These are phyloP conservation scores for Corythornis leucogaster DNA, from an alignment of 2,797 vertebrate genomes.

Conservation along the genomic window DNA sequence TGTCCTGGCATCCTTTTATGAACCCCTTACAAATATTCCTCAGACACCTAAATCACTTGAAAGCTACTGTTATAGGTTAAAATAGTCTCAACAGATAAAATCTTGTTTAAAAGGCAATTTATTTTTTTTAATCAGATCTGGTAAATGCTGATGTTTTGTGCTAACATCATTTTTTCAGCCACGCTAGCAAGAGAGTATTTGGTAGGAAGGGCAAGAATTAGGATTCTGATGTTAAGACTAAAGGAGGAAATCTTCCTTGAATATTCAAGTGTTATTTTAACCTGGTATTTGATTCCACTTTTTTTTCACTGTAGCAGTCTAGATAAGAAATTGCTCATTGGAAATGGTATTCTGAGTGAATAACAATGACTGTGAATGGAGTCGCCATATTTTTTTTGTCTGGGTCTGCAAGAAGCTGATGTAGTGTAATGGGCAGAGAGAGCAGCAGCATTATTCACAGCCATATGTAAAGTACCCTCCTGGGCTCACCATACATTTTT, in stretches of 20 bases:
- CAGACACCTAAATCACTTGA: background rate
- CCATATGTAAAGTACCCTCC: slow-evolving; percentile 58
- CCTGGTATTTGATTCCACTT: background rate
- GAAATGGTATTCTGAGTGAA: background rate
- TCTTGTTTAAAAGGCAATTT: background rate
- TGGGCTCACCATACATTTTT: slow-evolving; percentile 53
- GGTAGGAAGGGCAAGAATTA: background rate
- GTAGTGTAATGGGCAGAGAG: slow-evolving; percentile 3
- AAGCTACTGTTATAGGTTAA: background rate
- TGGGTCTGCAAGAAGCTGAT: slow-evolving; percentile 23
- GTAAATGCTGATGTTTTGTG: background rate
- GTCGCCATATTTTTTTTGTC: background rate
- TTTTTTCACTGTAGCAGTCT: background rate
- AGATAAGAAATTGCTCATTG: background rate
- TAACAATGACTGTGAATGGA: slow-evolving; percentile 15
- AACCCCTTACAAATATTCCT: background rate
- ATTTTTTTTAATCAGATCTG: background rate
- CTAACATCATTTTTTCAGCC: background rate
- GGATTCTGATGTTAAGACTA: background rate
- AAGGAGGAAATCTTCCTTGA: background rate
- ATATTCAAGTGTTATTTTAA: background rate
- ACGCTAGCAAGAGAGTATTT: background rate
- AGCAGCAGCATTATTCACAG: slow-evolving; percentile 44
- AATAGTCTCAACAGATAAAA: background rate
- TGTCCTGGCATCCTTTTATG: background rate